Conservation (phyloP, 2,113 vertebrate genomes). For the Gasterosteus nipponicus region DNA sequence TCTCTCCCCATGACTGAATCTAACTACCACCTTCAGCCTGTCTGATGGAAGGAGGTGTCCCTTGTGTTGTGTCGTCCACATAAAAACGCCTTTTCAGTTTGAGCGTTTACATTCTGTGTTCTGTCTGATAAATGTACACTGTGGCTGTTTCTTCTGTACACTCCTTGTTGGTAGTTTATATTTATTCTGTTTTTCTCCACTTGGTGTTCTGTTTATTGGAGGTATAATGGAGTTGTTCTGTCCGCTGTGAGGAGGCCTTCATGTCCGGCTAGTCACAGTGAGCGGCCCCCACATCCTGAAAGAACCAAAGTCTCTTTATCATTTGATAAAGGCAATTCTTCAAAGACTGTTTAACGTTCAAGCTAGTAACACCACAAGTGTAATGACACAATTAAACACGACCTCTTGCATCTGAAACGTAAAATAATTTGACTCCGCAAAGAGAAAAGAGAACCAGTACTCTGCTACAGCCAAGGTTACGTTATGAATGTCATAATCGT, state of each 20-base stretch:
- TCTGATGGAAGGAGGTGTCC: conserved; percentile 10
- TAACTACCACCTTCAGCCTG: conserved; percentile 29
- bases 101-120: conserved; percentile 24
- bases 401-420: not conserved
- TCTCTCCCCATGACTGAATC: conserved; percentile 23
- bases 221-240: conserved; percentile 76
- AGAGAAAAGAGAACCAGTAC: conserved; percentile 47
- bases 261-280: conserved; percentile 17
- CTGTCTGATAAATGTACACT: conserved; percentile 40
- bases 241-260: conserved; percentile 53
- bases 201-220: conserved; percentile 53
- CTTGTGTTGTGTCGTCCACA: conserved; percentile 28
- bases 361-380: too few species aligned
- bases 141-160: conserved; percentile 46
- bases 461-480: not conserved
- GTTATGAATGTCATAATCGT: conserved; percentile 35
- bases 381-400: not conserved
- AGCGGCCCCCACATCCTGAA: conserved; percentile 31
- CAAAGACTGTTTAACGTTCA: too few species aligned
- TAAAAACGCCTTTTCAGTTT: conserved; percentile 27
- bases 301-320: conserved; percentile 57
- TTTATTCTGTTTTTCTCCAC: conserved; percentile 46
- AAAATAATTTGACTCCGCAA: not conserved
- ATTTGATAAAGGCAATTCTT: conserved; percentile 9
- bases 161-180: conserved; percentile 46